A percentile compares a stretch with the other conserved stretches of the same genome.
phyloP scores from a whole-genome alignment of 2,113 vertebrate species.

The Gobius niger region DNA sequence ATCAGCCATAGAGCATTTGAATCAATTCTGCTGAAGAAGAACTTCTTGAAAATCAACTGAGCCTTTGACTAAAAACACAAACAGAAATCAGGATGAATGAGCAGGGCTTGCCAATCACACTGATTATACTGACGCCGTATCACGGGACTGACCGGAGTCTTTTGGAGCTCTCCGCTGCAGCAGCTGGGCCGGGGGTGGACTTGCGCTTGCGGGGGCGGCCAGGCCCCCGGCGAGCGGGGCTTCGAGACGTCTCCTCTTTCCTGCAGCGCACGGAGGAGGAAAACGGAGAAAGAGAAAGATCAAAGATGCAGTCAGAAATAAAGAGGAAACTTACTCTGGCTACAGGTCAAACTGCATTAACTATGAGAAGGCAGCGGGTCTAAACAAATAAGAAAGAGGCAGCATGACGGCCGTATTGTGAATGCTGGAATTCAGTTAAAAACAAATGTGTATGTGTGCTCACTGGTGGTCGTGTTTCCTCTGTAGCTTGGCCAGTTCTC shows the following conservation, averaged over 20 bases:
- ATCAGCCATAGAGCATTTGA: constrained; percentile 67
- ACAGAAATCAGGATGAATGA: constrained; percentile 74
- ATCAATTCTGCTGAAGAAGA: constrained; percentile 71
- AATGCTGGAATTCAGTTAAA: constrained; percentile 56
- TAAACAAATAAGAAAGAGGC: constrained; percentile 52
- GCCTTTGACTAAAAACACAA: constrained; percentile 72
- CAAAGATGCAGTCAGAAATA: constrained; percentile 49
- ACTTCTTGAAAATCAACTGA: constrained; percentile 72
- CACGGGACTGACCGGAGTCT: constrained; percentile 85
- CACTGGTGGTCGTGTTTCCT: constrained; percentile 89
- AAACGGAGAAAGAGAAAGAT: constrained; percentile 39
- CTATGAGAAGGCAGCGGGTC: constrained; percentile 43
- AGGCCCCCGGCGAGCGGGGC: constrained; percentile 90
- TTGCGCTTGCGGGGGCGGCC: constrained; percentile 93
- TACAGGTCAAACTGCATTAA: constrained; percentile 63
- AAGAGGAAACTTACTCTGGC: constrained; percentile 45
- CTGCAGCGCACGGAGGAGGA: constrained; percentile 66
- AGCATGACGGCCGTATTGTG: constrained; percentile 40
- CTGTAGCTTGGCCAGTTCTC: constrained; percentile 92
- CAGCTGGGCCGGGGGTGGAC: constrained; percentile 70
- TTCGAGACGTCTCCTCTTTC: constrained; percentile 89
- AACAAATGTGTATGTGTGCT: constrained; percentile 46
- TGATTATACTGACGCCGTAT: constrained; percentile 65
- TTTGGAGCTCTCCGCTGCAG: constrained; percentile 75
- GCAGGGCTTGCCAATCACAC: constrained; percentile 68